These are phyloP conservation scores for Candidula unifasciata DNA, from an alignment of 2,888 invertebrate genomes.

Conservation along the genomic window DNA sequence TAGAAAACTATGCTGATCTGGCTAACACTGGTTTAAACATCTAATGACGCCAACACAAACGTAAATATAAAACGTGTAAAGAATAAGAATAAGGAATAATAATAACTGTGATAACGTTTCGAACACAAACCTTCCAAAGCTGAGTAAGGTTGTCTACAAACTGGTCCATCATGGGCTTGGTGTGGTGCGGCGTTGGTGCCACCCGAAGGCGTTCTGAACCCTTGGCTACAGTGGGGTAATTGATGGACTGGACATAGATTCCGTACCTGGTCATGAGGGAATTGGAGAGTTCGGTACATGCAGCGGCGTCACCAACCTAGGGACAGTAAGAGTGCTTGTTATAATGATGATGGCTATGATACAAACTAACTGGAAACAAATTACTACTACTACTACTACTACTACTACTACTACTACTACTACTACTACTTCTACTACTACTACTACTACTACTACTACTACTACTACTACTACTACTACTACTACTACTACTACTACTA, in stretches of 20 bases:
- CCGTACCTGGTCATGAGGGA: conserved; percentile 88
- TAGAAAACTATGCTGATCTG: no score
- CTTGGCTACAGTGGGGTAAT: conserved; percentile 95
- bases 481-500: background rate
- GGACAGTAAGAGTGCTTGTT: no score
- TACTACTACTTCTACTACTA: conserved; percentile 31
- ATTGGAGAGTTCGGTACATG: conserved; percentile 89
- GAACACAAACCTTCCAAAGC: conserved; percentile 84
- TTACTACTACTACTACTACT: conserved; percentile 35
- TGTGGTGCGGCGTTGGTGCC: conserved; percentile 96
- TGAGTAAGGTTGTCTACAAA: conserved; percentile 81
- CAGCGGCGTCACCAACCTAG: conserved; percentile 89
- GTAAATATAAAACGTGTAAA: no score
- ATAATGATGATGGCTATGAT: no score
- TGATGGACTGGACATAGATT: conserved; percentile 97
- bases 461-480: conserved; percentile 20
- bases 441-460: no score
- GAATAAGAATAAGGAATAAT: no score
- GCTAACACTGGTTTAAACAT: no score
- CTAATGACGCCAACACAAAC: no score
- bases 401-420: conserved; percentile 35
- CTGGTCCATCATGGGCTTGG: conserved; percentile 91
- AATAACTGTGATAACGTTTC: background rate
- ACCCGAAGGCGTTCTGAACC: conserved; percentile 94
- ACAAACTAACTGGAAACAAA: background rate